Percentiles rank a stretch among this genome's conserved stretches.
Evolutionary conservation across 64 coral and sea anemone genomes (phyloP).

Genomic region (Cladopsammia gracilis): DNA sequence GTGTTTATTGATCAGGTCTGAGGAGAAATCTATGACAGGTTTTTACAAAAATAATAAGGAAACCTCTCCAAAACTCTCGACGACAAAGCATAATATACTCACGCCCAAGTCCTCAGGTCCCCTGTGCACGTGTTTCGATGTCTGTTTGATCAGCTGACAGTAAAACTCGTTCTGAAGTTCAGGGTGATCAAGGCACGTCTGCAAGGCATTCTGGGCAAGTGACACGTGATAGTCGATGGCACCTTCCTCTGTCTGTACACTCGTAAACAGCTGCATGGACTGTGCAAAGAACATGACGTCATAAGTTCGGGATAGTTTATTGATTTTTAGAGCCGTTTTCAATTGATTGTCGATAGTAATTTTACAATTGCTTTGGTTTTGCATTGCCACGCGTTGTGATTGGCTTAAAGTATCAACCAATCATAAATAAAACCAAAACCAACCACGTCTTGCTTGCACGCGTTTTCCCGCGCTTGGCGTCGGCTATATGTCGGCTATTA

Average conservation of each 20-base stretch:
- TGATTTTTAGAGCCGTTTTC: too few species aligned
- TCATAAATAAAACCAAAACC: too few species aligned
- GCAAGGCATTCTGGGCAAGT: conserved; percentile 99
- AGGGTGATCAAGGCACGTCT: conserved; percentile 77
- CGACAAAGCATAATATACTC: background rate
- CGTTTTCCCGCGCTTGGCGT: too few species aligned
- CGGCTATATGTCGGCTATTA: too few species aligned
- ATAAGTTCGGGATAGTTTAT: too few species aligned
- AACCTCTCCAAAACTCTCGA: background rate
- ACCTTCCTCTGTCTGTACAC: conserved; percentile 81
- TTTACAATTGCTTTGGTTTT: too few species aligned
- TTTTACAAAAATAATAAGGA: background rate
- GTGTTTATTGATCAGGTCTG: too few species aligned
- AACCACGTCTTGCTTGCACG: too few species aligned
- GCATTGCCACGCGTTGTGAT: too few species aligned
- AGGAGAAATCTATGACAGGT: too few species aligned
- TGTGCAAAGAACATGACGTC: conserved; percentile 2
- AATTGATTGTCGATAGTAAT: too few species aligned
- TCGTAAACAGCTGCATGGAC: conserved; percentile 94
- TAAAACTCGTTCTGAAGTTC: conserved; percentile 97
- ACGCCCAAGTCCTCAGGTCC: conserved; percentile 91
- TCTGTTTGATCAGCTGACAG: conserved; percentile 96
- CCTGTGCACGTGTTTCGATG: conserved; percentile 93
- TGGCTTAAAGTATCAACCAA: too few species aligned
- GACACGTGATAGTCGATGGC: conserved; percentile 99